Conservation (phyloP, 2,113 vertebrate genomes). For the Riparia riparia region DNA sequence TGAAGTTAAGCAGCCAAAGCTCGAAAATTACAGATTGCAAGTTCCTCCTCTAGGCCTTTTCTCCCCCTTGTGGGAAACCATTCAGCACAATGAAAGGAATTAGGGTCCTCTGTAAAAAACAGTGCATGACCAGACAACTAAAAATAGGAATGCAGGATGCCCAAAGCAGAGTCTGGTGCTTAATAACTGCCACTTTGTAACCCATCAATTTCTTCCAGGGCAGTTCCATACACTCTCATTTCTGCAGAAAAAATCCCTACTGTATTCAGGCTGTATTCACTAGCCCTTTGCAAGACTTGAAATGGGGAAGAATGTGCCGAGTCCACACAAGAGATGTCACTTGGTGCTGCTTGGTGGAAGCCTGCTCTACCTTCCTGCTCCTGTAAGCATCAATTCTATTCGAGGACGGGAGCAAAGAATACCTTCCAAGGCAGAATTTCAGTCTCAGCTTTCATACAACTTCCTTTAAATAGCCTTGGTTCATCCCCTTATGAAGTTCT, state of each 20-base stretch:
- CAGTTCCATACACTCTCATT: not conserved
- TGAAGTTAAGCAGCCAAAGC: constrained; percentile 3
- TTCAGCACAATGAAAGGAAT: not conserved
- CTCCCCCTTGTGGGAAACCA: not conserved
- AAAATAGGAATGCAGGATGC: not conserved
- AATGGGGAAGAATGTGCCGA: not conserved
- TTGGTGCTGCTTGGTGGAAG: not conserved
- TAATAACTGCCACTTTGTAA: not conserved
- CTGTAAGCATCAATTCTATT: not conserved
- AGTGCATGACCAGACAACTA: not conserved
- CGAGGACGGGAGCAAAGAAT: not conserved
- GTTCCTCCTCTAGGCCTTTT: not conserved
- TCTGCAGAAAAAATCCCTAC: not conserved
- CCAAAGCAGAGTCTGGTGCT: not conserved
- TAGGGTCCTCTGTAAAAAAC: not conserved
- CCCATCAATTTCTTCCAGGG: not conserved
- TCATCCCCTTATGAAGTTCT: not conserved
- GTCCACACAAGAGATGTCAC: not conserved
- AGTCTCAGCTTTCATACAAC: not conserved
- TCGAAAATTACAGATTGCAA: constrained; percentile 32
- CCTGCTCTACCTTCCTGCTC: fast-evolving
- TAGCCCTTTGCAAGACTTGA: not conserved
- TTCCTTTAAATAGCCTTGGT: not conserved
- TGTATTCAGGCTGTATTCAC: not conserved
- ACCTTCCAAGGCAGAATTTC: not conserved